A percentile compares a stretch with the other conserved stretches of the same genome.
phyloP scores from a whole-genome alignment of 2,888 invertebrate genomes.

The Oasisia sp. region DNA sequence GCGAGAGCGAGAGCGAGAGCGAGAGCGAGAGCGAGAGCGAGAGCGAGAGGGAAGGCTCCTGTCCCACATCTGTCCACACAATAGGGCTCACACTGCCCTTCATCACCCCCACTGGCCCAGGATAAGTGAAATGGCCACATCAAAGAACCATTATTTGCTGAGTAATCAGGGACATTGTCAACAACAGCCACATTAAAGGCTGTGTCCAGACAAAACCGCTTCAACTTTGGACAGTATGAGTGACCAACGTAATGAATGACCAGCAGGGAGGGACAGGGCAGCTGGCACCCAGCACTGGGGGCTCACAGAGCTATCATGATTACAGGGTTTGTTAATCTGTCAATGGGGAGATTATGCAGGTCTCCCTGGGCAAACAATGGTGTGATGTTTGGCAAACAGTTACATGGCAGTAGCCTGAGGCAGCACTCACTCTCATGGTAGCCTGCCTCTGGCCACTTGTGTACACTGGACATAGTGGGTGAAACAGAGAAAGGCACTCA shows the following conservation, averaged over 20 bases:
- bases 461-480: neutral
- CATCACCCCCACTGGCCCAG: neutral
- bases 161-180: neutral
- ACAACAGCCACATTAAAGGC: neutral
- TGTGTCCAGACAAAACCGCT: neutral
- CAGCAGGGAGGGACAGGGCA: neutral
- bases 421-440: too few relatives aligned
- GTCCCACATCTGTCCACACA: neutral
- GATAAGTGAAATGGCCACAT: neutral
- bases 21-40: neutral
- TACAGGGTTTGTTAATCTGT: conserved; percentile 4
- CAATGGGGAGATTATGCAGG: conserved; percentile 6
- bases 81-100: neutral
- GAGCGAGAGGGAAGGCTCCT: neutral
- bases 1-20: too few relatives aligned
- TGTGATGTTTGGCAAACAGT: neutral
- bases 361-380: neutral
- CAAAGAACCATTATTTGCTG: neutral
- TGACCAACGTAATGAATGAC: neutral
- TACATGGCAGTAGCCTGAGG: neutral
- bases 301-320: neutral
- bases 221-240: neutral
- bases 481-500: neutral
- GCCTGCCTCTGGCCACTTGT: neutral
- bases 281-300: neutral